Evolutionary conservation across 2,113 vertebrate genomes (phyloP).

Genomic region (Enhydra lutris): DNA sequence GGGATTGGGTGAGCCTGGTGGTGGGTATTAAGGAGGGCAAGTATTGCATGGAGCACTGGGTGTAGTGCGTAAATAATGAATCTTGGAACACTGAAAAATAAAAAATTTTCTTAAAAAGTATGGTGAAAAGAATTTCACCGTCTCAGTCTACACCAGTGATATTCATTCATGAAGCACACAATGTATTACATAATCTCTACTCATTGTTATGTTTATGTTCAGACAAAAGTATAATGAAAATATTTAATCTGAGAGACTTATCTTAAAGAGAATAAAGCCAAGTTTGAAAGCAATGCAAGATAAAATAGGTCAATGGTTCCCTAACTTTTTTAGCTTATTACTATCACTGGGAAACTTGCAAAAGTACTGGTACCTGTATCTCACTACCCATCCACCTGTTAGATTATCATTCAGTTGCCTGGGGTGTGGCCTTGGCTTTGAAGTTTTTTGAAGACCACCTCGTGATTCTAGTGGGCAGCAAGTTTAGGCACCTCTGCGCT

Average conservation of each 20-base stretch:
- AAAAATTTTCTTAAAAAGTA: not conserved
- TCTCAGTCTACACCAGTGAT: not conserved
- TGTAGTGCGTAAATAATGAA: no score
- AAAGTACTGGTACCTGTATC: not conserved
- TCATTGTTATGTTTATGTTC: not conserved
- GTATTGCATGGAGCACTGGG: no score
- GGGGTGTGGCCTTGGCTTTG: not conserved
- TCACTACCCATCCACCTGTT: not conserved
- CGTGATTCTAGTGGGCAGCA: not conserved
- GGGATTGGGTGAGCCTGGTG: no score
- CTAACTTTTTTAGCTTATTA: not conserved
- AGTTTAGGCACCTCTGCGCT: not conserved
- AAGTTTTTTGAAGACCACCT: not conserved
- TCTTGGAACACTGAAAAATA: no score
- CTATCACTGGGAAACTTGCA: not conserved
- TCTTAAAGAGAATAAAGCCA: slow-evolving; percentile 3
- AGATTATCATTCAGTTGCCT: not conserved
- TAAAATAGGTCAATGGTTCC: not conserved
- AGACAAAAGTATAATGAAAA: not conserved
- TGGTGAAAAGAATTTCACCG: not conserved
- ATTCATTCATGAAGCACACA: not conserved
- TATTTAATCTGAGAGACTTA: not conserved
- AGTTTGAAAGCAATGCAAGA: slow-evolving; percentile 2
- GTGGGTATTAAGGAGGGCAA: no score
- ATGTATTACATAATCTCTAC: not conserved